These are phyloP conservation scores for Macrochelys suwanniensis DNA, from an alignment of 2,797 vertebrate genomes.

Conservation along the genomic window DNA sequence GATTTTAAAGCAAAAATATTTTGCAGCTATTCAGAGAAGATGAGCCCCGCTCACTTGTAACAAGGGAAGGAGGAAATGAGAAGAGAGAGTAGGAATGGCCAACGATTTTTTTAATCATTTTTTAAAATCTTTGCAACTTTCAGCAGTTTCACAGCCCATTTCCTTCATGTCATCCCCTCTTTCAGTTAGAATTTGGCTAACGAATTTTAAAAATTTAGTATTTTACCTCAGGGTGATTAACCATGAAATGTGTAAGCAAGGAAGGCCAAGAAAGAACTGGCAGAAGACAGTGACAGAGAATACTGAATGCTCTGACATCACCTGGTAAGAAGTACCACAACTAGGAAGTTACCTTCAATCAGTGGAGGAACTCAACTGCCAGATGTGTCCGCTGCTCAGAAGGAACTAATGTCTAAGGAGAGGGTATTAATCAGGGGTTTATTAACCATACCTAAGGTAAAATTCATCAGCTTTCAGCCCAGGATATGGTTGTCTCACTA, in stretches of 20 bases:
- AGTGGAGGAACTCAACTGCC: neutral
- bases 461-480: neutral
- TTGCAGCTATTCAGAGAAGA: too few species aligned
- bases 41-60: too few species aligned
- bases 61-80: too few species aligned
- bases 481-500: neutral
- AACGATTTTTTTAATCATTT: too few species aligned
- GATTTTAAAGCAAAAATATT: too few species aligned
- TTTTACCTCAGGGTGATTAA: neutral
- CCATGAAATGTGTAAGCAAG: neutral
- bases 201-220: neutral
- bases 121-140: too few species aligned
- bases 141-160: too few species aligned
- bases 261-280: neutral
- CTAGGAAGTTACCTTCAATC: neutral
- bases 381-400: neutral
- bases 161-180: too few species aligned
- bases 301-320: neutral
- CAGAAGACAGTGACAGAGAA: neutral
- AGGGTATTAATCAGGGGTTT: neutral
- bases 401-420: neutral
- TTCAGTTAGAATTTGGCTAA: too few species aligned
- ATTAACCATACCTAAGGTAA: neutral
- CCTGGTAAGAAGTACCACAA: neutral
- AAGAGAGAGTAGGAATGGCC: too few species aligned